phyloP scores from a whole-genome alignment of 2,113 vertebrate species.

The Seriola rivoliana region DNA sequence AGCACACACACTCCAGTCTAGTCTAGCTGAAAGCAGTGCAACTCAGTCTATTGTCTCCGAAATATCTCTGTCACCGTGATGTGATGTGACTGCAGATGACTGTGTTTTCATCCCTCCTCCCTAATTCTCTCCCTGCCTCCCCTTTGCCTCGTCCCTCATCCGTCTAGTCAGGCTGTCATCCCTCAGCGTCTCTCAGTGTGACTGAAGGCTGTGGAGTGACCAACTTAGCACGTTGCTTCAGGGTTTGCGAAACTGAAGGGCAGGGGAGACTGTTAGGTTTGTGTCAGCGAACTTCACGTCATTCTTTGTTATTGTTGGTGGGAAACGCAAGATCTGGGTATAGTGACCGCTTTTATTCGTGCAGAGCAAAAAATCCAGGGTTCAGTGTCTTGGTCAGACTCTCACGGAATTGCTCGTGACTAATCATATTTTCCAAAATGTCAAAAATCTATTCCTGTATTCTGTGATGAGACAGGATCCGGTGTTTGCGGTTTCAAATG shows the following conservation, averaged over 20 bases:
- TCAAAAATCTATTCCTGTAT: neutral
- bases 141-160: conserved; percentile 41
- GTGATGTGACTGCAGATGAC: conserved; percentile 62
- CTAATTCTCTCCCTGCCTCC: conserved; percentile 22
- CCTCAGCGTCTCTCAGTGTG: conserved; percentile 48
- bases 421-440: neutral
- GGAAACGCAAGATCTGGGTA: conserved; percentile 4
- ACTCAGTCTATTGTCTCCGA: conserved; percentile 44
- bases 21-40: conserved; percentile 34
- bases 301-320: conserved; percentile 2
- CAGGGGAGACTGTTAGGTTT: conserved; percentile 29
- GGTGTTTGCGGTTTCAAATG: neutral
- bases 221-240: conserved; percentile 60
- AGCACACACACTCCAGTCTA: neutral
- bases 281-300: conserved; percentile 33
- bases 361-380: neutral
- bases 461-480: neutral
- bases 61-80: conserved; percentile 54
- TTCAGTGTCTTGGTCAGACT: neutral
- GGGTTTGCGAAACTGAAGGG: conserved; percentile 49
- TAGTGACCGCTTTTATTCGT: neutral
- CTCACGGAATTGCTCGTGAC: neutral
- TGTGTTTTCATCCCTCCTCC: conserved; percentile 42
- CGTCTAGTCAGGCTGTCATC: conserved; percentile 59
- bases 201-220: conserved; percentile 69